Evolutionary conservation across 2,888 invertebrate species (phyloP).

Genomic region (Hemistola chrysoprasaria): DNA sequence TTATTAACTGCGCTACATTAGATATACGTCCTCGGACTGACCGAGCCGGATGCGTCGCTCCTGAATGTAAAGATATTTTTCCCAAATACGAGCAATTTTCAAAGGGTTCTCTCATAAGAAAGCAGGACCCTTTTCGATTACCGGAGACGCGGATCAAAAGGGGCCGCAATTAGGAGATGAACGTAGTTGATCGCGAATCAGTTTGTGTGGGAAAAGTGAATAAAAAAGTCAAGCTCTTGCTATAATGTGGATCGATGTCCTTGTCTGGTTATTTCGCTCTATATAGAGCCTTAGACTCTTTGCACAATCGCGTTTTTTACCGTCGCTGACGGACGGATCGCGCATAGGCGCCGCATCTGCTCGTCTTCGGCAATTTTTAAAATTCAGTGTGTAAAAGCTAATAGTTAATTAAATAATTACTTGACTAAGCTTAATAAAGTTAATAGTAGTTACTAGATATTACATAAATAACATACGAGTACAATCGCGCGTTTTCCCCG

Average conservation of each 20-base stretch:
- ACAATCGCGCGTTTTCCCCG: no score
- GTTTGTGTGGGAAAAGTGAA: conserved; percentile 23
- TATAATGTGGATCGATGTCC: not conserved
- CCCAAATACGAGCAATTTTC: conserved; percentile 71
- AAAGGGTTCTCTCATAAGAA: conserved; percentile 71
- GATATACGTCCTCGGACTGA: conserved; percentile 11
- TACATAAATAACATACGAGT: no score
- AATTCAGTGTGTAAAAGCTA: no score
- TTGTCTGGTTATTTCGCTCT: no score
- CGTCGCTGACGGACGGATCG: no score
- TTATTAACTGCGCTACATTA: conserved; percentile 4
- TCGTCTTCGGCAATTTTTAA: no score
- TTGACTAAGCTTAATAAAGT: no score
- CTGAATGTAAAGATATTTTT: conserved; percentile 79
- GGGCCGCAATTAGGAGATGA: conserved; percentile 69
- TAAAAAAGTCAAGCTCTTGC: conserved; percentile 11
- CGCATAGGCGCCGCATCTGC: no score
- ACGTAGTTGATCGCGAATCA: conserved; percentile 35
- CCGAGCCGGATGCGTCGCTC: conserved; percentile 62
- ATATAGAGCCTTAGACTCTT: conserved; percentile 1
- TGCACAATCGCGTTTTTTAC: no score
- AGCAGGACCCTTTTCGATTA: conserved; percentile 74
- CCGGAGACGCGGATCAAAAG: conserved; percentile 61
- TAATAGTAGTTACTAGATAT: no score
- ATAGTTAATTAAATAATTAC: no score